These are phyloP conservation scores for Ceratina calcarata DNA, from an alignment of 1,140 invertebrate genomes.

Conservation along the genomic window DNA sequence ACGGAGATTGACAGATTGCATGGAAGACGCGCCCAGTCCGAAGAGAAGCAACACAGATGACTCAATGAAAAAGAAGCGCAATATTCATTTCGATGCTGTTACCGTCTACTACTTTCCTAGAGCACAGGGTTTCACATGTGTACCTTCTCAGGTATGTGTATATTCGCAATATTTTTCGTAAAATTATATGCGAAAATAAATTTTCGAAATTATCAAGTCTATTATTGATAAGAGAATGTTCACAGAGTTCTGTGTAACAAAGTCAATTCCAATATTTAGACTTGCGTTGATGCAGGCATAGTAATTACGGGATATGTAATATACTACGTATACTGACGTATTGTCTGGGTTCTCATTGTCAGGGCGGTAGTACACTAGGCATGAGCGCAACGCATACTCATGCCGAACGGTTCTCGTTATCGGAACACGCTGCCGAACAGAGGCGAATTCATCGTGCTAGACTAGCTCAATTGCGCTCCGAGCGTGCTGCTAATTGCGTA, in stretches of 20 bases:
- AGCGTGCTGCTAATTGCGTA: slow-evolving; percentile 80
- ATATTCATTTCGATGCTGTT: slow-evolving; percentile 94
- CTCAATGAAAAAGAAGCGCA: slow-evolving; percentile 85
- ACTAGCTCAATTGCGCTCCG: slow-evolving; percentile 87
- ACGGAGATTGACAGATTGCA: slow-evolving; percentile 76
- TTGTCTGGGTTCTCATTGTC: slow-evolving; percentile 41
- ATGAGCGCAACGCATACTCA: slow-evolving; percentile 94
- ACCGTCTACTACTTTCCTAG: slow-evolving; percentile 97
- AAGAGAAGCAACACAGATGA: slow-evolving; percentile 74
- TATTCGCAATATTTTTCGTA: neutral
- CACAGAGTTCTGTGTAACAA: too few species aligned
- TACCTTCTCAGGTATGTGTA: slow-evolving; percentile 89
- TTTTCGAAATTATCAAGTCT: too few species aligned
- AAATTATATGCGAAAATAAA: too few species aligned
- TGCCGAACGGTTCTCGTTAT: slow-evolving; percentile 87
- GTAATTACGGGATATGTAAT: too few species aligned
- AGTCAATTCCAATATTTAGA: too few species aligned
- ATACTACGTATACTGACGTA: neutral
- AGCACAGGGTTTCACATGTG: slow-evolving; percentile 98
- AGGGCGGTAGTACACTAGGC: slow-evolving; percentile 97
- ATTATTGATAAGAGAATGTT: too few species aligned
- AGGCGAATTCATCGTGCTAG: slow-evolving; percentile 91
- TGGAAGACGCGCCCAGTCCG: slow-evolving; percentile 78
- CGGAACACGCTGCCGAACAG: slow-evolving; percentile 93
- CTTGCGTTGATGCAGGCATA: too few species aligned